Conservation (phyloP, 2,888 invertebrate genomes). For the Conistra vaccinii region DNA sequence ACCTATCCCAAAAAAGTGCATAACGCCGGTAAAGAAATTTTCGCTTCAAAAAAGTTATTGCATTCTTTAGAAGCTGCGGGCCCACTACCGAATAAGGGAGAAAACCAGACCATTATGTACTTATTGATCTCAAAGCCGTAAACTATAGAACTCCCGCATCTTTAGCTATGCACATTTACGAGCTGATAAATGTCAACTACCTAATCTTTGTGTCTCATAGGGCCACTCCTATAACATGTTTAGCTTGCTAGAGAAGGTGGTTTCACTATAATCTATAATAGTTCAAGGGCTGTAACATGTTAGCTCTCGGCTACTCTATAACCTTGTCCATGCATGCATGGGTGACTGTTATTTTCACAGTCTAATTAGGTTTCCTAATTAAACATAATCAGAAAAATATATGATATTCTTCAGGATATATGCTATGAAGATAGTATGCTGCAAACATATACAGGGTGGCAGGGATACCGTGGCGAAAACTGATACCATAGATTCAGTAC, state of each 20-base stretch:
- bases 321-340: constrained; percentile 38
- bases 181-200: constrained; percentile 1
- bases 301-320: constrained; percentile 9
- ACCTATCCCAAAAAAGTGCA: no score
- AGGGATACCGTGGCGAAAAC: no score
- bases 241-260: constrained; percentile 28
- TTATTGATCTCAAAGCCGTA: not conserved
- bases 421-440: no score
- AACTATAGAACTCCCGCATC: not conserved
- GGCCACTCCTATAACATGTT: constrained; percentile 48
- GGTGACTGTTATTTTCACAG: constrained; percentile 12
- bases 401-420: no score
- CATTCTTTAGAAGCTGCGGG: not conserved
- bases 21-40: no score
- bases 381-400: no score
- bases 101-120: not conserved
- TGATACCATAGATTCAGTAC: no score
- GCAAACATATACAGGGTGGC: no score
- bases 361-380: constrained; percentile 30
- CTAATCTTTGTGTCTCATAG: not conserved
- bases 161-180: constrained; percentile 3
- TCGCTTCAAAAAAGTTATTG: no score
- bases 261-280: constrained; percentile 12
- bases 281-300: constrained; percentile 46
- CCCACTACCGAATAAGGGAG: not conserved